Evolutionary conservation across 2,113 vertebrate genomes (phyloP).

Genomic region (Urocitellus parryii): DNA sequence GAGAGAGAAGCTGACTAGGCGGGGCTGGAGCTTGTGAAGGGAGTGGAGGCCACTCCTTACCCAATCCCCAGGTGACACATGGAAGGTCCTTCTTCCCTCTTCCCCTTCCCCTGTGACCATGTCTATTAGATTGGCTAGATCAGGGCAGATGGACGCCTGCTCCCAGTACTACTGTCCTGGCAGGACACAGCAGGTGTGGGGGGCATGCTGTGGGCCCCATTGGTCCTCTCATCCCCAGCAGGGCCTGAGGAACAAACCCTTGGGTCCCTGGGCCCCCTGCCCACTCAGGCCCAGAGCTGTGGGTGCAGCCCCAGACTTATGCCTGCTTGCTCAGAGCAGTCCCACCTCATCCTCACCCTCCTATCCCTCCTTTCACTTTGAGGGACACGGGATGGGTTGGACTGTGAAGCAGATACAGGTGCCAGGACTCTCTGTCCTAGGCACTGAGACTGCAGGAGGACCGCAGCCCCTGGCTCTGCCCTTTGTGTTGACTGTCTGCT

Average conservation of each 20-base stretch:
- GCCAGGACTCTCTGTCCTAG: background rate
- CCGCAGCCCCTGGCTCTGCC: background rate
- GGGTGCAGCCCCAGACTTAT: no score
- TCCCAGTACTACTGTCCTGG: rapidly evolving
- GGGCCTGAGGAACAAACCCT: background rate
- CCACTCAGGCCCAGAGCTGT: background rate
- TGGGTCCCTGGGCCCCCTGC: background rate
- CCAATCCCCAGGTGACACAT: background rate
- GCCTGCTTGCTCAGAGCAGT: background rate
- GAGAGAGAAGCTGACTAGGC: background rate
- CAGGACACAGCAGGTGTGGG: background rate
- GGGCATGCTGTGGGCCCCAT: background rate
- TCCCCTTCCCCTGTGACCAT: background rate
- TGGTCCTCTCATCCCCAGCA: no score
- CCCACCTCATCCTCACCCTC: background rate
- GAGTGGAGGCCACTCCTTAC: background rate
- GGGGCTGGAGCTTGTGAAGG: background rate
- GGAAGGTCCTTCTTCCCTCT: background rate
- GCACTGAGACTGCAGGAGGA: background rate
- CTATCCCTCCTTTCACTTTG: background rate
- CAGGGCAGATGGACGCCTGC: background rate
- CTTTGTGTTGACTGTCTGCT: background rate
- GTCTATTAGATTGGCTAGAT: background rate
- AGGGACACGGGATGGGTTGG: background rate
- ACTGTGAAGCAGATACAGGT: background rate